Base-by-base conservation (phyloP, 2,797 vertebrate genomes). In the Chelon labrosus region DNA sequence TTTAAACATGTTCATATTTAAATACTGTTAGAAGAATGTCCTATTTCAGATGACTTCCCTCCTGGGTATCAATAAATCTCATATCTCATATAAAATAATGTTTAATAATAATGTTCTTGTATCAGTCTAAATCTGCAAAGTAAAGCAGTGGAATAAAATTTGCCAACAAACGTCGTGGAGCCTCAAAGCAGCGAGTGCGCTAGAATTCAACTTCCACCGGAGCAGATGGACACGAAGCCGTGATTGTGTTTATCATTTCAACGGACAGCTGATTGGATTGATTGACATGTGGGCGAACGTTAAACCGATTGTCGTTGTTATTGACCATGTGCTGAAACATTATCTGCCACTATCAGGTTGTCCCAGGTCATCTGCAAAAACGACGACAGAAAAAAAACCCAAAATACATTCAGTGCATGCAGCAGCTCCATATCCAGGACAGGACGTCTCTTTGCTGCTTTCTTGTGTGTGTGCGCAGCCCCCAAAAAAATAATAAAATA, bases 301-400 rank as follows among this genome's bases (percentile, higher is more conserved):
- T 27, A 41, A 10, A 44, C 75, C 76, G 80, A 82, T 87, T 73
- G 73, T 75, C 84, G 66, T 73, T 5, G 74, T 42, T 82, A 86
- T 88, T 89, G 88, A 88, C 78, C 72, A 70, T 52, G 62, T 44
- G 77, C 76, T 77, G 85, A 77, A 86, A 86, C 75, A 70, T 60
- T 65, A 83, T 84, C 89, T 71, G 0, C 65, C 16, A 10, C 71
- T 77, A 75, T 89, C 77, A 67, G 77, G 75, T 79, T 73, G 20
- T 75, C 52, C 73, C 52, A 5, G 64, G 55, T 38, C 16, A 53
- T 77, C 69, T 59, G 37, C 22, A 37, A 42, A 77, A 63, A 71
- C 56, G 60, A 72, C 64, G 57, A 50, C 11, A n/a, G 75, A 67
- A 62, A 56, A 19, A 27, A 7, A n/a, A 1, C 22, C 20, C 6